Percentiles rank a stretch among this genome's conserved stretches.
phyloP scores from a whole-genome alignment of 2,888 invertebrate species.

The Synanthedon formicaeformis region DNA sequence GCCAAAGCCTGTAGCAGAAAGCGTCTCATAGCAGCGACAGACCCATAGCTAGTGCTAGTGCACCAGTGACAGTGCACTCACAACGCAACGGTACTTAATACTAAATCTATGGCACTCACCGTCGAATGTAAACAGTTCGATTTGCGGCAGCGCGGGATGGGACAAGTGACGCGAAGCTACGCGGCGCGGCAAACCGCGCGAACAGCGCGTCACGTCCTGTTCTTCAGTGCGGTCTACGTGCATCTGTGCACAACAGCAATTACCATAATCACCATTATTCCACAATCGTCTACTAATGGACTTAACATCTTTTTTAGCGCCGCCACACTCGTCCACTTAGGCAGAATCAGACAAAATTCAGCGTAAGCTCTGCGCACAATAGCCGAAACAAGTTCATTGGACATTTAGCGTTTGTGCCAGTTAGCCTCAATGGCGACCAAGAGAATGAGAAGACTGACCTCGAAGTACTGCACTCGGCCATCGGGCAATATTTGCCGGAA shows the following conservation, averaged over 20 bases:
- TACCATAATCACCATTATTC: too few relatives aligned
- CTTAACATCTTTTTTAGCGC: neutral
- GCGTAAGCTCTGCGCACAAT: neutral
- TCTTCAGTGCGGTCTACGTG: conserved; percentile 33
- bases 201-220: conserved; percentile 20
- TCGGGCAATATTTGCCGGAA: conserved; percentile 25
- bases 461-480: conserved; percentile 26
- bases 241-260: conserved; percentile 16
- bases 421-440: too few relatives aligned
- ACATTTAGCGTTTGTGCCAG: neutral
- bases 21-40: too few relatives aligned
- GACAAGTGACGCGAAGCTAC: conserved; percentile 20
- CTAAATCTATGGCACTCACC: too few relatives aligned
- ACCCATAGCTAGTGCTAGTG: too few relatives aligned
- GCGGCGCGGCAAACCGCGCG: conserved; percentile 18
- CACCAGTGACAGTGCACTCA: conserved; percentile 7
- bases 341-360: neutral
- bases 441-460: conserved; percentile 17
- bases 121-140: conserved; percentile 32
- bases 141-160: conserved; percentile 39
- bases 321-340: neutral
- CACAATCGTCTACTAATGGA: neutral
- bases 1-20: conserved; percentile 22
- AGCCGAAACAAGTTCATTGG: neutral
- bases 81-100: too few relatives aligned